phyloP scores from a whole-genome alignment of 2,797 vertebrate genomes.

The Enteromius paludinosus region DNA sequence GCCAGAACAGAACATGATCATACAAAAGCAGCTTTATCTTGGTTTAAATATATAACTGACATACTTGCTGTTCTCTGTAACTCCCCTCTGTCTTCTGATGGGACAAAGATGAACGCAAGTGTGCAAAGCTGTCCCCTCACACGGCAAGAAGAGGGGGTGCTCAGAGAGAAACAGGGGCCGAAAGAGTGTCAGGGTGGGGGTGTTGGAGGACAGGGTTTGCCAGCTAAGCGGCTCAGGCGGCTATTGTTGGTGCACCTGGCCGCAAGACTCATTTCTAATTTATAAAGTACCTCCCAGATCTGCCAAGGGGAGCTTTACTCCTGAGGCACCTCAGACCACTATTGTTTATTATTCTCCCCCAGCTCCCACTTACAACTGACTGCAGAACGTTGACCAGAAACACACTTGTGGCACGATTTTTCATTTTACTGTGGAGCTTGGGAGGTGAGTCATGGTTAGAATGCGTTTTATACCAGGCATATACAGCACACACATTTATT shows the following conservation, averaged over 20 bases:
- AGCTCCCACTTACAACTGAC: constrained; percentile 45
- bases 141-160: constrained; percentile 10
- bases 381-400: constrained; percentile 48
- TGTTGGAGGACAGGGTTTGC: constrained; percentile 31
- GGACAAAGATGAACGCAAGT: not conserved
- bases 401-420: constrained; percentile 39
- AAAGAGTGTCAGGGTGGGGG: constrained; percentile 1
- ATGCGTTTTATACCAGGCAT: constrained; percentile 11
- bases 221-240: constrained; percentile 43
- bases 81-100: not conserved
- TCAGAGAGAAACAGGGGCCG: not conserved
- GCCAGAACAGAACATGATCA: not conserved
- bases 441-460: constrained; percentile 42
- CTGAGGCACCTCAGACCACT: constrained; percentile 45
- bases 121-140: not conserved
- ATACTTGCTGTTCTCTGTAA: not conserved
- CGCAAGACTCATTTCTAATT: constrained; percentile 48
- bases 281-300: constrained; percentile 46
- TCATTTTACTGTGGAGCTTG: constrained; percentile 12
- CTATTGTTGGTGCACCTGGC: constrained; percentile 57
- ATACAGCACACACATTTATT: constrained; percentile 41
- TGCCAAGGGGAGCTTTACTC: constrained; percentile 43
- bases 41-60: not conserved
- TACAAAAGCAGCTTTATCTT: not conserved
- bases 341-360: constrained; percentile 59